Percentiles rank a stretch among this genome's conserved stretches.
phyloP scores from a whole-genome alignment of 2,888 invertebrate genomes.

The Cerastis rubricosa region DNA sequence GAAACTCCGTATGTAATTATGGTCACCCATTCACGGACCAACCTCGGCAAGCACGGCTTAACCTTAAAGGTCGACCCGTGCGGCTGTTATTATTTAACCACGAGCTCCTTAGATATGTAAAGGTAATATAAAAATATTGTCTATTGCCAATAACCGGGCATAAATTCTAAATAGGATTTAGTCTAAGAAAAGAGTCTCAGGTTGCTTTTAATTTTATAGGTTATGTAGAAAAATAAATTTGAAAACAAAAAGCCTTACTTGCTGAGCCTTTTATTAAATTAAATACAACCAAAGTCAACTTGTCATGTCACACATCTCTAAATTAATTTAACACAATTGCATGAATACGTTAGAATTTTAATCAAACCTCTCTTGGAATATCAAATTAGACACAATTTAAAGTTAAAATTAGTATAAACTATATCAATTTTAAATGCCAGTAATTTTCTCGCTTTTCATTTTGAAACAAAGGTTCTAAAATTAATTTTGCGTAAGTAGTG shows the following conservation, averaged over 20 bases:
- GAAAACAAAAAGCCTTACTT: neutral
- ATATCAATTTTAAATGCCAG: neutral
- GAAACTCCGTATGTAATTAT: no score
- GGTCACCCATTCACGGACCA: no score
- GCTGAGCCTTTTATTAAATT: neutral
- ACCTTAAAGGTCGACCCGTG: no score
- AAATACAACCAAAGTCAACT: neutral
- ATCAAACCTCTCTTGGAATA: conserved; percentile 17
- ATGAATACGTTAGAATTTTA: conserved; percentile 29
- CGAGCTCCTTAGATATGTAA: no score
- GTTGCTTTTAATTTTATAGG: neutral
- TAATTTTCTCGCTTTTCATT: neutral
- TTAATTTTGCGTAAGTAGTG: conserved; percentile 14
- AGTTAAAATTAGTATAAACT: neutral
- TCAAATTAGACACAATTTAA: conserved; percentile 15
- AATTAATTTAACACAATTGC: conserved; percentile 24
- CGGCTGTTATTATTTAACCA: no score
- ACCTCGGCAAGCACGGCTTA: no score
- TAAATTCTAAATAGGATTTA: neutral
- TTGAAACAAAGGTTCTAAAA: conserved; percentile 1
- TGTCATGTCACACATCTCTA: neutral
- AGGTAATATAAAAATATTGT: neutral
- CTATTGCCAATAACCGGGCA: neutral
- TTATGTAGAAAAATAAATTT: neutral
- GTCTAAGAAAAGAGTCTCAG: neutral